Base-by-base conservation (phyloP, 2,113 vertebrate species). In the Pycnonotus jocosus region DNA sequence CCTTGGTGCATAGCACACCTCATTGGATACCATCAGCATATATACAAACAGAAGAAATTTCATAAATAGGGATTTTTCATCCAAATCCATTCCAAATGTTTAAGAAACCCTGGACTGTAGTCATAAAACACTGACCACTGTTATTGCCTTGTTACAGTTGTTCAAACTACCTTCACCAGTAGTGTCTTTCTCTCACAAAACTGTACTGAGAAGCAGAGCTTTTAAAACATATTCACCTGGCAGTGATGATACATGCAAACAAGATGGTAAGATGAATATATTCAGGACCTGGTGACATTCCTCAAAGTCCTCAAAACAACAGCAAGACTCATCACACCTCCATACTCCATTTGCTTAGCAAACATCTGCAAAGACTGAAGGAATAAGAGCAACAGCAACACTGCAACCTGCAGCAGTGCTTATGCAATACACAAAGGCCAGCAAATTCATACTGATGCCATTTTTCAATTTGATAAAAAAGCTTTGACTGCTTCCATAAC, bases 281-380 rank as follows among this genome's bases (percentile, higher is more conserved):
- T 15, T 40, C 64, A 78, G 56, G 16, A 78, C 42, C 45, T 38
- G 37, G 20, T 56, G 20, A 51, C 30, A 66, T 45, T 48, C 42
- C 28, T 58, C 35, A 8, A 65, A 60, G 50, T 31, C 12, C 68
- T 50, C 35, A 31, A 70, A 85, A 71, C 31, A 38, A 48, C 0
- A 80, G 38, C 48, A 80, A 83, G 48, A 58, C 37, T 37, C 48
- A 35, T 3, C 12, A 3, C 16, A 62, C 35, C 33, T 62, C 57
- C 22, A 37, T 20, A 42, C 1, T 31, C 31, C 1, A 0, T 47
- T 4, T 37, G 35, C 30, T 56, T 33, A n/a, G 40, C 56, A 57
- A 88, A 56, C 27, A 69, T 12, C 27, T 47, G 24, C 40, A 56
- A 69, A 81, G 57, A 44, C 51, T 27, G 61, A 47, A 53, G 22